Evolutionary conservation across 2,797 vertebrate species (phyloP).

Genomic region (Etheostoma perlongum): DNA sequence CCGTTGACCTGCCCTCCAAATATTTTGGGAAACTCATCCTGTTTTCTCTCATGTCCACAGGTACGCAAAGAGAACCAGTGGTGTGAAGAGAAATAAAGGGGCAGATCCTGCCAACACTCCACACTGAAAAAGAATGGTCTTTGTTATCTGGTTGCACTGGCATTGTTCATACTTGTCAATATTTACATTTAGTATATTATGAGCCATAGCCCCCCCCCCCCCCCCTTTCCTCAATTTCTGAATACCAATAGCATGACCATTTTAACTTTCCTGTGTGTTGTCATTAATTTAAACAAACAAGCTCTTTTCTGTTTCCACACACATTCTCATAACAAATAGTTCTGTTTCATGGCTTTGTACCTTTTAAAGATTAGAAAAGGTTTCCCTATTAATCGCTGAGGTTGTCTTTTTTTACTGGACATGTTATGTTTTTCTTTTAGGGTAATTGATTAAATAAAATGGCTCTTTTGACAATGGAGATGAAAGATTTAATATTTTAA

Average conservation of each 20-base stretch:
- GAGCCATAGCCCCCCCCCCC: constrained; percentile 79
- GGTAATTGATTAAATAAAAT: constrained; percentile 67
- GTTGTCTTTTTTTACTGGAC: constrained; percentile 75
- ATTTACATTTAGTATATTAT: constrained; percentile 89
- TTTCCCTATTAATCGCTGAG: constrained; percentile 44
- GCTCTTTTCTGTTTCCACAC: constrained; percentile 67
- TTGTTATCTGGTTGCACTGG: constrained; percentile 96
- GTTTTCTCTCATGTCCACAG: constrained; percentile 73
- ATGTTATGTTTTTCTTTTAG: constrained; percentile 66
- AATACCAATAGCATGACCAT: constrained; percentile 88
- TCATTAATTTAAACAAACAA: constrained; percentile 82
- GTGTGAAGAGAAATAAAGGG: constrained; percentile 97
- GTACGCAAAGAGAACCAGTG: constrained; percentile 99
- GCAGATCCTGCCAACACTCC: constrained; percentile 83
- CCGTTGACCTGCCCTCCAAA: background rate
- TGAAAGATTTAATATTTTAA: constrained; percentile 63
- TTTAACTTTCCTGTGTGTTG: constrained; percentile 90
- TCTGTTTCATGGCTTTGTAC: constrained; percentile 54
- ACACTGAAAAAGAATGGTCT: constrained; percentile 90
- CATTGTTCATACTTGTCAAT: constrained; percentile 99
- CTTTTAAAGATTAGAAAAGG: constrained; percentile 30
- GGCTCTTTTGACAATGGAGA: constrained; percentile 61
- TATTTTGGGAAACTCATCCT: background rate
- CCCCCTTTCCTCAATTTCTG: constrained; percentile 43
- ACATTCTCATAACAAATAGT: constrained; percentile 48